These are phyloP conservation scores for Thelohanellus kitauei DNA, from an alignment of 30 jellyfish, hydroid and myxozoan genomes.

Conservation along the genomic window DNA sequence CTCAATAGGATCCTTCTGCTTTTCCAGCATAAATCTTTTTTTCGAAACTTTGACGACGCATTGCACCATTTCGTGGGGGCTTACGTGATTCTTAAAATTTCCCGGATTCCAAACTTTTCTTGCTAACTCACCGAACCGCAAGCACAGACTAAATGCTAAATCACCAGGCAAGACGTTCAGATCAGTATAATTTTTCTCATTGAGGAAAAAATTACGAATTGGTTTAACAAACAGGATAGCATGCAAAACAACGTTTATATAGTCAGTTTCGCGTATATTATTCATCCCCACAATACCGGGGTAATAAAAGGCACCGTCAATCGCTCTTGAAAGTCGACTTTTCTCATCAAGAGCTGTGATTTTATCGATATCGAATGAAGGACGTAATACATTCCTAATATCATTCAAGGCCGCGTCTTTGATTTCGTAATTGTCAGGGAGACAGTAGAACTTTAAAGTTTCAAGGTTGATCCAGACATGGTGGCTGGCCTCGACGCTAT, in stretches of 20 bases:
- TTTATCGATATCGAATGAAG: slow-evolving; percentile 31
- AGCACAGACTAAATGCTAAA: slow-evolving; percentile 51
- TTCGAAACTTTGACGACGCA: slow-evolving; percentile 51
- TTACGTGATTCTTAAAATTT: slow-evolving; percentile 52
- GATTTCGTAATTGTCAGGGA: slow-evolving; percentile 76
- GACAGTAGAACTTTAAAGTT: slow-evolving; percentile 56
- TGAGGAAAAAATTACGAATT: slow-evolving; percentile 40
- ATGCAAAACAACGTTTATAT: slow-evolving; percentile 43
- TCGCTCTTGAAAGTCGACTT: slow-evolving; percentile 41
- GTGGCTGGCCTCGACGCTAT: slow-evolving; percentile 67
- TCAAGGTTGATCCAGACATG: slow-evolving; percentile 48
- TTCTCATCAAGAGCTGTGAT: slow-evolving; percentile 18
- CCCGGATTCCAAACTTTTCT: slow-evolving; percentile 68
- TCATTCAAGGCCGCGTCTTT: slow-evolving; percentile 72
- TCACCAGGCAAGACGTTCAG: slow-evolving; percentile 67
- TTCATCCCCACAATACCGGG: slow-evolving; percentile 91
- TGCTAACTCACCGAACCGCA: slow-evolving; percentile 49
- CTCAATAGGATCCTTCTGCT: slow-evolving; percentile 33
- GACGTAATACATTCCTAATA: slow-evolving; percentile 38
- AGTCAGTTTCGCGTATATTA: slow-evolving; percentile 66
- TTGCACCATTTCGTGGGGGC: slow-evolving; percentile 90
- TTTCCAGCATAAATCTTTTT: slow-evolving; percentile 25
- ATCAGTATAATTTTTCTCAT: slow-evolving; percentile 29
- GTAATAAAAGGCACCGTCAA: slow-evolving; percentile 45
- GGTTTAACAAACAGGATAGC: slow-evolving; percentile 77